These are phyloP conservation scores for Pitta sordida DNA, from an alignment of 2,113 vertebrate genomes.

Conservation along the genomic window DNA sequence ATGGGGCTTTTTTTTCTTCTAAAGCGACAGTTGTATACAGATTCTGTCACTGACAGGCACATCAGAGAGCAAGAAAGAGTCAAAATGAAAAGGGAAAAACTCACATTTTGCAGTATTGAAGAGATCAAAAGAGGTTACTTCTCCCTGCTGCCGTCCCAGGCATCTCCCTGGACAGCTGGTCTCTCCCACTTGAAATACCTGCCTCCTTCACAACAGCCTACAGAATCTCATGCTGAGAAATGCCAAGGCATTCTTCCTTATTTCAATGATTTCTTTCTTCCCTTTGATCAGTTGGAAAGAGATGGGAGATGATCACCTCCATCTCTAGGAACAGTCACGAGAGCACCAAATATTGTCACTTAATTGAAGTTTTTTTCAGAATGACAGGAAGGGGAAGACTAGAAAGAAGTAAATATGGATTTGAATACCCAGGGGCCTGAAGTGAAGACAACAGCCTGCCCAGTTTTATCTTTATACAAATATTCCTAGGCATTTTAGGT, in stretches of 20 bases:
- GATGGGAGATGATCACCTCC: not conserved
- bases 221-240: conserved; percentile 49
- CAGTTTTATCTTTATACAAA: not conserved
- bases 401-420: not conserved
- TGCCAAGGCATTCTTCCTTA: not conserved
- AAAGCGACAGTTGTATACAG: not conserved
- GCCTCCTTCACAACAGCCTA: conserved; percentile 40
- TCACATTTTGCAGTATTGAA: not conserved
- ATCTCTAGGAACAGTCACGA: not conserved
- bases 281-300: conserved; percentile 9
- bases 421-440: not conserved
- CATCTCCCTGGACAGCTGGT: conserved; percentile 32
- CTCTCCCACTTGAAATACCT: conserved; percentile 37
- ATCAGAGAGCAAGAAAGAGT: conserved; percentile 6
- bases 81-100: not conserved
- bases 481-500: not conserved
- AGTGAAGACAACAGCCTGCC: not conserved
- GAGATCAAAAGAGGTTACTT: conserved; percentile 49
- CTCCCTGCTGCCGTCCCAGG: not conserved
- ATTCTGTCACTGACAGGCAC: conserved; percentile 4
- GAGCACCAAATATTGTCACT: not conserved
- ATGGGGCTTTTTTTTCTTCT: not conserved
- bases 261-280: not conserved
- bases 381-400: not conserved
- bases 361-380: not conserved